phyloP scores from a whole-genome alignment of 2,888 invertebrate species.

The Noctua pronuba region DNA sequence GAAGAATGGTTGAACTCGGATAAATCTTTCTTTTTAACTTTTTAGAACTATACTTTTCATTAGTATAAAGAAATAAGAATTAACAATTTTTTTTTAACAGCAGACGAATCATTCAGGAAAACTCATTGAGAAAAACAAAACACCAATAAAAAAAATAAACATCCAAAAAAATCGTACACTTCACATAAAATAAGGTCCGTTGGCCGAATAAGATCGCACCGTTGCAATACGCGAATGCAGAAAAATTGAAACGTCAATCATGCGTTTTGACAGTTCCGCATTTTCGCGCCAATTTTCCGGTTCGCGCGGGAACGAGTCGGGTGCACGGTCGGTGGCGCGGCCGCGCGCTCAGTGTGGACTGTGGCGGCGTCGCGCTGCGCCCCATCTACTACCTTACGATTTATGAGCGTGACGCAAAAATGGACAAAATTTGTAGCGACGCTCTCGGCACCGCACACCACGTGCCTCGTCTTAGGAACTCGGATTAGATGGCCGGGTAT shows the following conservation, averaged over 20 bases:
- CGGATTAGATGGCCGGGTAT: conserved; percentile 39
- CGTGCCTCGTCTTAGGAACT: conserved; percentile 66
- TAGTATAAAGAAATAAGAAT: not conserved
- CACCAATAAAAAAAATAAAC: conserved; percentile 62
- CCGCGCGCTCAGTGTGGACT: conserved; percentile 82
- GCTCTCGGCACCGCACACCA: conserved; percentile 72
- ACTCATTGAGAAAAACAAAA: conserved; percentile 42
- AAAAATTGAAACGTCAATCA: conserved; percentile 75
- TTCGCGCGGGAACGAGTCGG: conserved; percentile 78
- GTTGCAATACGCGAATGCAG: conserved; percentile 59
- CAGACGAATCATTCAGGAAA: conserved; percentile 64
- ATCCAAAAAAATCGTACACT: conserved; percentile 65
- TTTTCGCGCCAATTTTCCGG: conserved; percentile 90
- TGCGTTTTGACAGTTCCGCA: conserved; percentile 83
- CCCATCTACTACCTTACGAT: conserved; percentile 85
- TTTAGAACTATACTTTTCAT: not conserved
- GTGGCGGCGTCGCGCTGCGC: conserved; percentile 78
- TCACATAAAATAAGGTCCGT: conserved; percentile 65
- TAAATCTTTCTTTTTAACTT: conserved; percentile 1
- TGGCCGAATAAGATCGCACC: conserved; percentile 60
- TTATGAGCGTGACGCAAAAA: conserved; percentile 87
- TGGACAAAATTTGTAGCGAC: conserved; percentile 77
- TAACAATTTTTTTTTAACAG: conserved; percentile 10
- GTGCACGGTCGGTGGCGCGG: conserved; percentile 80
- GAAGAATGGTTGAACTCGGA: conserved; percentile 30